A percentile compares a stretch with the other conserved stretches of the same genome.
Evolutionary conservation across 2,797 vertebrate genomes (phyloP).

Genomic region (Aulostomus chinensis): DNA sequence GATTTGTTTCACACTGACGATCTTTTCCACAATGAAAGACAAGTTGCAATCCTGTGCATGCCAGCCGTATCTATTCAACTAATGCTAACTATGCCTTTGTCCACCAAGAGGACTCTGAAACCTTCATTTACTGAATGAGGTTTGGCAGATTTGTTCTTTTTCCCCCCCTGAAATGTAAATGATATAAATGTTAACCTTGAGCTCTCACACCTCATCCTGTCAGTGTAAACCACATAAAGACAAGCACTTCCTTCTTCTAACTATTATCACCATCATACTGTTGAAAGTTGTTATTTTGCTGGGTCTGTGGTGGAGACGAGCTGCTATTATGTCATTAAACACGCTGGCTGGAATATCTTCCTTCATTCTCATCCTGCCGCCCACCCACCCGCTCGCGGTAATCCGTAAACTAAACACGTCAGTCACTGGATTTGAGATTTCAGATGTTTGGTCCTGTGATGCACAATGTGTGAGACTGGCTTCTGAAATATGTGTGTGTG

Average conservation of each 20-base stretch:
- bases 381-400: conserved; percentile 34
- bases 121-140: background rate
- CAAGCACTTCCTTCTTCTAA: conserved; percentile 26
- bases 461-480: conserved; percentile 10
- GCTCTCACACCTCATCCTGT: conserved; percentile 10
- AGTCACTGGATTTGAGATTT: conserved; percentile 48
- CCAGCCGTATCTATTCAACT: no score
- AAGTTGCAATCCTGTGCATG: no score
- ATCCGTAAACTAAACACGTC: conserved; percentile 46
- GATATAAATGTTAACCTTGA: no score
- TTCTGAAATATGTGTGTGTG: background rate
- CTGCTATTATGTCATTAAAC: conserved; percentile 64
- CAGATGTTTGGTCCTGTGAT: conserved; percentile 38
- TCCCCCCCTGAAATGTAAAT: background rate
- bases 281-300: conserved; percentile 58
- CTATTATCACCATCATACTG: conserved; percentile 34
- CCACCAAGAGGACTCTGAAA: no score
- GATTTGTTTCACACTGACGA: background rate
- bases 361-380: conserved; percentile 19
- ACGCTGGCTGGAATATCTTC: conserved; percentile 51
- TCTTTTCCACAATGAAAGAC: background rate
- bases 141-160: conserved; percentile 1
- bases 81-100: no score
- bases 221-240: conserved; percentile 29
- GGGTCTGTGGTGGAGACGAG: conserved; percentile 53